These are phyloP conservation scores for Panthera uncia DNA, from an alignment of 2,113 vertebrate genomes.

Conservation along the genomic window DNA sequence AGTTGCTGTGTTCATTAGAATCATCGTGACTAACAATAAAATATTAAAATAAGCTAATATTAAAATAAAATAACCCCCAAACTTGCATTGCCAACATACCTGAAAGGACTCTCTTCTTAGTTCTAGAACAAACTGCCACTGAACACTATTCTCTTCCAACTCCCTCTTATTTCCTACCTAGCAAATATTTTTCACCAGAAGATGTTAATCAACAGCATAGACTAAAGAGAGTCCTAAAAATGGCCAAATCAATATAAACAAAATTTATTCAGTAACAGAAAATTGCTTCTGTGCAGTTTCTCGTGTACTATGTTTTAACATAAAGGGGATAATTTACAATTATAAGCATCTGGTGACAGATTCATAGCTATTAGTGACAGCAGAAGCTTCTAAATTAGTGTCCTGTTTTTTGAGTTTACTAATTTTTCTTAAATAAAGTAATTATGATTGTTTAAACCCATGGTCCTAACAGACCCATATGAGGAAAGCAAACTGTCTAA, in stretches of 20 bases:
- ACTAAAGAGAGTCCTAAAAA: conserved; percentile 63
- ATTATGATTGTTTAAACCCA: conserved; percentile 56
- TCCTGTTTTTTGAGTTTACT: conserved; percentile 11
- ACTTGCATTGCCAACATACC: neutral
- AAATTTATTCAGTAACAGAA: conserved; percentile 69
- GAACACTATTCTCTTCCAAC: neutral
- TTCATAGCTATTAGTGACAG: neutral
- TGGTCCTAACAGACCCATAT: neutral
- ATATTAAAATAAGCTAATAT: neutral
- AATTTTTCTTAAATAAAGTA: conserved; percentile 55
- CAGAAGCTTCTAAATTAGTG: conserved; percentile 34
- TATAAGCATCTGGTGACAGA: conserved; percentile 66
- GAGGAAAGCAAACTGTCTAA: conserved; percentile 17
- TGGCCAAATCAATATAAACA: conserved; percentile 63
- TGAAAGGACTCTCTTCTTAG: neutral
- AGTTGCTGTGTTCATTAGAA: neutral
- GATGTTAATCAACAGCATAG: conserved; percentile 23
- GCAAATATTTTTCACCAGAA: conserved; percentile 39
- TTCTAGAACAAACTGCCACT: neutral
- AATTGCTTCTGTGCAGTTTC: conserved; percentile 66
- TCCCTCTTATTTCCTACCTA: conserved; percentile 31
- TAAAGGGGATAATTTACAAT: conserved; percentile 58
- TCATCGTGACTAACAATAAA: neutral
- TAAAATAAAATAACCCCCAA: neutral
- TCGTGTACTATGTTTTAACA: conserved; percentile 28